Base-by-base conservation (phyloP, 2,113 vertebrate species). In the Circaetus gallicus region DNA sequence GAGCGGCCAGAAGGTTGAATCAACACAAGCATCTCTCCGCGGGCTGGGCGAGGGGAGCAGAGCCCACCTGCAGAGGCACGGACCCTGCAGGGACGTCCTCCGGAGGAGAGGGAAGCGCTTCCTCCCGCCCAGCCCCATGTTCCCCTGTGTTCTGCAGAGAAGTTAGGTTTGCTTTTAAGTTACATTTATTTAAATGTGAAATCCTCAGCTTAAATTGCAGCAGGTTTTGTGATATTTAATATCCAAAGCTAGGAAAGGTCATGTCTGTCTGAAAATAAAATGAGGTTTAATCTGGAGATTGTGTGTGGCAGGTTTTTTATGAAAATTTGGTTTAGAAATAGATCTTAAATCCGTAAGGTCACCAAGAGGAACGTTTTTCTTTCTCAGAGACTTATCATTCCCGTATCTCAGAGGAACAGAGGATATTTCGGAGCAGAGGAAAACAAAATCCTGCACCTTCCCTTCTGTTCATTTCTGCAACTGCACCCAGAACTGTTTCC, bases 221-320 rank as follows among this genome's bases (percentile, higher is more conserved):
- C 40, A 58, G 93, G 88, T 94, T 96, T 96, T 91, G 96, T 96
- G 93, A 96, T 98, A 95, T 98, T 98, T 98, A 97, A 97, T 96
- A 98, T 97, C 96, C 96, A 97, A 96, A 96, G 93, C 96, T 90
- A 40, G 88, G 90, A 97, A 97, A 98, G 97, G 97, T 97, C 97
- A 98, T 2, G 47, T 63, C 96, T 96, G 89, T 31, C 97, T 84
- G 93, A 97, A 96, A 97, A 97, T 95, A 93, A 98, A 97, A 77
- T n/a, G 72, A 96, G 84, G 88, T 96, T 97, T 97, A 97, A 96
- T 95, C 96, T 95, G 86, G 86, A 89, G 90, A 83, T 93, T 95
- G 86, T 50, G 81, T 52, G 72, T 90, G 72, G 86, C 95, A 89
- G 94, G 65, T 83, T 91, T 96, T 93, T 93, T 94, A 96, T 95